Base-by-base conservation (phyloP, 1,140 invertebrate genomes). In the Hermetia illucens region DNA sequence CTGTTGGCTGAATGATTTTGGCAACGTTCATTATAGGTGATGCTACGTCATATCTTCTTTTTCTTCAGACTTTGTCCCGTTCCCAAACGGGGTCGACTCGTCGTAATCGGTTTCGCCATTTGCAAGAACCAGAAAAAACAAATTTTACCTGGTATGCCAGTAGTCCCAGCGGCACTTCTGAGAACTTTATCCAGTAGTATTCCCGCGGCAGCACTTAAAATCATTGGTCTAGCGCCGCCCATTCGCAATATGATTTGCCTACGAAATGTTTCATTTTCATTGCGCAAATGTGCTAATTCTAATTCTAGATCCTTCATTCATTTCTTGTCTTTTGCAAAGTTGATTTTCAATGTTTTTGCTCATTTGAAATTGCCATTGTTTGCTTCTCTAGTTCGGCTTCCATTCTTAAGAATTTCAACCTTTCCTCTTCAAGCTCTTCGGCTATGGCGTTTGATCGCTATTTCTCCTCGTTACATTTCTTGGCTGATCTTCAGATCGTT, bases 361-460 rank as follows among this genome's bases (percentile, higher is more conserved):
- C 84, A 13, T 71, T 69, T 48, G 87, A 82, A 62, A 86, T 88
- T 32, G 82, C 70, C 39, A 74, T 74, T 15, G 80, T 50, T 53
- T 90, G 83, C 51, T 85, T 82, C 56, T 91, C 87, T 42, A 91
- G 60, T 53, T 88, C 84, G 5, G 84, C 83, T 63, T 91, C 87
- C 82, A 91, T 87, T 51, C 82, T 77, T 29, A 91, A 56, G 13
- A 83, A 85, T 51, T 89, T 89, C 65, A 89, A 86, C 52, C 80
- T 87, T 51, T 91, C 87, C 54, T 87, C 82, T 51, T 87, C 83
- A 1, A 90, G 63, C 1, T 83, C 85, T 58, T 88, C 84, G 1
- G 82, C 84, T 75, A 90, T 86, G 20, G 76, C 76, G 48, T 85
- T 77, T 34, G 82, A 82, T 41, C 79, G 70, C 34, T 74, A 71